Base-by-base conservation (phyloP, 1,140 invertebrate species). In the Theocolax elegans region DNA sequence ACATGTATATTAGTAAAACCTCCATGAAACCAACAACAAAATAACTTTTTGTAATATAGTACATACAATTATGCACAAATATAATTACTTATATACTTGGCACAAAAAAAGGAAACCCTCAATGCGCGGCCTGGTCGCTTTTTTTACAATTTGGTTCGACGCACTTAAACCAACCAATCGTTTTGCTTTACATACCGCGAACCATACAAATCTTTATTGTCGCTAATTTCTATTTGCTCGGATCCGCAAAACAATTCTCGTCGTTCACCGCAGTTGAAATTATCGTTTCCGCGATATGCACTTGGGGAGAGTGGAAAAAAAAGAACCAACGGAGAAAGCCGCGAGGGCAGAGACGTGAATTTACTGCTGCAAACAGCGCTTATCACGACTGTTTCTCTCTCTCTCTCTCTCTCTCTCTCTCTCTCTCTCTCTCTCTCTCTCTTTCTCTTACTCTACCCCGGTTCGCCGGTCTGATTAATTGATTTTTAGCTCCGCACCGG, bases 201-300 rank as follows among this genome's bases (percentile, higher is more conserved):
- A 48, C 13, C 23, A 21, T 21, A 6, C 23, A 48, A 44, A 48
- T 48, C 23, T 48, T 48, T 48, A 48, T 19, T 48, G 44, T 2
- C 17, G n/a, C 21, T 40, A 38, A 58, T 58, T 58, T 58, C 23
- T 19, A 40, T 58, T 58, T 58, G 31, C 40, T 58, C 54, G 54
- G 31, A 35, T 58, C 40, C 54, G 54, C 23, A n/a, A n/a, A n/a
- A n/a, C n/a, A n/a, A n/a, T n/a, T n/a, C n/a, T n/a, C n/a, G n/a
- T n/a, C n/a, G n/a, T n/a, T n/a, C n/a, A n/a, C n/a, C n/a, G n/a
- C n/a, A 10, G 25, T 46, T 48, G 17, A 62, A 63, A 63, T 63
- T 38, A 63, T 38, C 46, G 46, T 62, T 46, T 21, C 40, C 19
- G n/a, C 40, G 31, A 40, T 58, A 58, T 40, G 29, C 31, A 9